Evolutionary conservation across 2,888 invertebrate species (phyloP), one percentile per base, ranked within the genome.

Genomic region (Theodoxus fluviatilis): DNA sequence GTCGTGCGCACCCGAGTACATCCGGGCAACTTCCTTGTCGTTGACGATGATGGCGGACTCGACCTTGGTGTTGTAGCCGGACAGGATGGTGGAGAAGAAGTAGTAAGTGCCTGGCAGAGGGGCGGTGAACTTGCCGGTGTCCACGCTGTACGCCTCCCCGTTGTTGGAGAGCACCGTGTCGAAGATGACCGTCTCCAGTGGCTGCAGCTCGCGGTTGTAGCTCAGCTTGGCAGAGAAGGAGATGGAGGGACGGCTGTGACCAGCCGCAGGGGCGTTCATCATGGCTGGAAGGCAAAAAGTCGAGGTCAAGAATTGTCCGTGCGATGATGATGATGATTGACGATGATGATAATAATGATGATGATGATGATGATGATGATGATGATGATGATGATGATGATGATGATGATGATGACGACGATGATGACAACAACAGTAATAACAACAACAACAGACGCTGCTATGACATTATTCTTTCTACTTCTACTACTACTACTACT

Each of bases 1-100:
- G 70, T 77, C 74, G 31, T 77, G 77, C 38, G 77, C 77, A 12
- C 77, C 77, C 0, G 76, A 75, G 66, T 77, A 77, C 61, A 77
- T 75, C 52, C 77, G 72, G 64, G 75, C 73, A 12, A 77, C 74
- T 69, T 77, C 77, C 33, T 75, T 77, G 68, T 74, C 74, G 59
- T 77, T 77, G 64, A 75, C 69, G 28, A 77, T 74, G 55, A 77
- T 55, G 38, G 75, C 77, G 1, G 77, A 72, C 67, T 77, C 77
- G 6, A 77, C 74, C 68, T 77, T 77, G 25, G 73, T 75, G 59
- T 77, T 77, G 67, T 74, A 77, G 43, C 75, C 77, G 12, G 77
- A 77, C 28, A 78, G 70, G n/a, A 76, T 69, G 22, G 74, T 76
- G 43, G 74, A 64, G 55, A 72, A 71, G 67, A 78, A 74, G 52